Percentiles rank a stretch among this genome's conserved stretches.
Evolutionary conservation across 2,113 vertebrate species (phyloP).

Genomic region (Gavia stellata): DNA sequence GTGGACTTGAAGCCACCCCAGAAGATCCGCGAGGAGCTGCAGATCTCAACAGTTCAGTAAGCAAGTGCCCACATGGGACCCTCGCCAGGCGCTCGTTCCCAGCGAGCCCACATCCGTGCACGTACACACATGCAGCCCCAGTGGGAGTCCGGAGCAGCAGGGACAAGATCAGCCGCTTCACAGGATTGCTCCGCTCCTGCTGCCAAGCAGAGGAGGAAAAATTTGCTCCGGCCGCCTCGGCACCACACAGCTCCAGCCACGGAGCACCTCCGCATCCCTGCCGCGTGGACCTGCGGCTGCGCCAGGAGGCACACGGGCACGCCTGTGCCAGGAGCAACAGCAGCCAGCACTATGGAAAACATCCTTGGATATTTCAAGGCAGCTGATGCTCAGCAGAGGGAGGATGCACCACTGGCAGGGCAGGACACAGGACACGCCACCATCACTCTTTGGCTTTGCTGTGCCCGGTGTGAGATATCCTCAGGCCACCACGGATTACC

Average conservation of each 20-base stretch:
- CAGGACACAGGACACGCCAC: not conserved
- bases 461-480: accelerated
- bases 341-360: accelerated
- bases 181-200: not conserved
- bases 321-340: not conserved
- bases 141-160: not conserved
- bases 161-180: not conserved
- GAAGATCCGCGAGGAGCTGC: not conserved
- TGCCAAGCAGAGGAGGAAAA: not conserved
- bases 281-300: accelerated
- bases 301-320: not conserved
- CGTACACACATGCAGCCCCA: accelerated
- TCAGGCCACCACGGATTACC: not conserved
- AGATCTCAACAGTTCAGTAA: not conserved
- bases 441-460: accelerated
- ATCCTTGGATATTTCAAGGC: not conserved
- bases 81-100: accelerated
- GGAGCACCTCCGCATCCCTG: not conserved
- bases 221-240: accelerated
- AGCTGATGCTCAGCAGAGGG: not conserved
- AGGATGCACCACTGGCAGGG: not conserved
- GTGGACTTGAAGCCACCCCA: not conserved
- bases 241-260: not conserved
- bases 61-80: accelerated
- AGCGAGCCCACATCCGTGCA: accelerated